Conservation (phyloP, 2,113 vertebrate genomes). For the Ifrita kowaldi region DNA sequence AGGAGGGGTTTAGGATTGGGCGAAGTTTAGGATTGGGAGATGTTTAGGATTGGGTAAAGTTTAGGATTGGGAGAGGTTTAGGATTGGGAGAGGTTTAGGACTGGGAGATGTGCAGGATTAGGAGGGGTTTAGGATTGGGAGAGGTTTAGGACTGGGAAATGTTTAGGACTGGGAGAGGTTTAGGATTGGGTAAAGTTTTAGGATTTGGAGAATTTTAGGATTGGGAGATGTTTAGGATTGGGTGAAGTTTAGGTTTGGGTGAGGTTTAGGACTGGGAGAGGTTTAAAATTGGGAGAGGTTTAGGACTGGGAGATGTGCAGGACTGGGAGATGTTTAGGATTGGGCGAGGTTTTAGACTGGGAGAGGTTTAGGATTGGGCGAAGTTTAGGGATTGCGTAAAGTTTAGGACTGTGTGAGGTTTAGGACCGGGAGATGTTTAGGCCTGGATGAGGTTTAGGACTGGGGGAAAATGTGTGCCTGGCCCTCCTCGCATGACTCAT, state of each 20-base stretch:
- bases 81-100: not conserved
- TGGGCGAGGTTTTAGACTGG: not conserved
- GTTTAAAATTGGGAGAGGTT: not conserved
- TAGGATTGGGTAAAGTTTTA: not conserved
- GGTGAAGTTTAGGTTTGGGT: not conserved
- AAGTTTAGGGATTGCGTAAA: not conserved
- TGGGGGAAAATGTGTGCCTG: not conserved
- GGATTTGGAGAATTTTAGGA: not conserved
- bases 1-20: not conserved
- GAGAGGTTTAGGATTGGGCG: not conserved
- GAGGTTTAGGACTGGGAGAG: not conserved
- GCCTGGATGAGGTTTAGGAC: fast-evolving
- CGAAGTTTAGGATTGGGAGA: not conserved
- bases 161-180: not conserved
- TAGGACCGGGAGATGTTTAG: not conserved
- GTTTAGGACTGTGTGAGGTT: not conserved
- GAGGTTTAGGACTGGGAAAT: not conserved
- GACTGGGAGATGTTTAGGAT: not conserved
- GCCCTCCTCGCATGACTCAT: not conserved
- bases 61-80: not conserved
- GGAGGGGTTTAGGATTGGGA: not conserved
- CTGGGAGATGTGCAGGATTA: not conserved
- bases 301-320: not conserved
- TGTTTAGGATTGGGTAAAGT: not conserved
- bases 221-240: not conserved